Percentiles rank a stretch among this genome's conserved stretches.
Conservation (phyloP, 2,888 invertebrate genomes). For the Cephus nigrinus region DNA sequence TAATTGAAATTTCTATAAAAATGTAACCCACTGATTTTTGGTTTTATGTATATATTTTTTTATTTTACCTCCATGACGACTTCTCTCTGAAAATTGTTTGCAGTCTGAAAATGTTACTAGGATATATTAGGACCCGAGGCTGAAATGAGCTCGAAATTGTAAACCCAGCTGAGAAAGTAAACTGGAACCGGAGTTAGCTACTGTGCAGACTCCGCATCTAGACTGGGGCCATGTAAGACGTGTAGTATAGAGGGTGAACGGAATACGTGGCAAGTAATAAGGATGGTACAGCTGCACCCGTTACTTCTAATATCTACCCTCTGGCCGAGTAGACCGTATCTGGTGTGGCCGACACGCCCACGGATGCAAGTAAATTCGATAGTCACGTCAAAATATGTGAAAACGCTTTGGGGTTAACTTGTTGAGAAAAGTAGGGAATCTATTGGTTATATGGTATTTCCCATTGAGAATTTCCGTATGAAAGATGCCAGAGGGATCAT, state of each 20-base stretch:
- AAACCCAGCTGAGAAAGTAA: too few species aligned
- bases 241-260: slow-evolving; percentile 43
- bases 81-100: too few species aligned
- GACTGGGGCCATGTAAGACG: slow-evolving; percentile 20
- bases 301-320: slow-evolving; percentile 52
- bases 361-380: too few species aligned
- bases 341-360: too few species aligned
- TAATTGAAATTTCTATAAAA: too few species aligned
- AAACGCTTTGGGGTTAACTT: too few species aligned
- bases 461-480: not conserved
- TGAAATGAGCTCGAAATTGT: slow-evolving; percentile 47
- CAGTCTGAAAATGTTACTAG: slow-evolving; percentile 30
- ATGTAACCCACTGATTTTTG: too few species aligned
- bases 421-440: too few species aligned
- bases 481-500: not conserved
- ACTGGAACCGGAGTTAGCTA: not conserved
- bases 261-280: slow-evolving; percentile 54
- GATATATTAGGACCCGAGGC: slow-evolving; percentile 19
- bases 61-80: too few species aligned
- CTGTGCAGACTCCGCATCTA: not conserved
- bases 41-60: too few species aligned
- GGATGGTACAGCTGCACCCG: slow-evolving; percentile 46
- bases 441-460: too few species aligned
- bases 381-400: too few species aligned
- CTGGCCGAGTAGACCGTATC: not conserved